Evolutionary conservation across 2,113 vertebrate genomes (phyloP), one percentile per base, ranked within the genome.

Genomic region (Hypocryptadius cinnamomeus): DNA sequence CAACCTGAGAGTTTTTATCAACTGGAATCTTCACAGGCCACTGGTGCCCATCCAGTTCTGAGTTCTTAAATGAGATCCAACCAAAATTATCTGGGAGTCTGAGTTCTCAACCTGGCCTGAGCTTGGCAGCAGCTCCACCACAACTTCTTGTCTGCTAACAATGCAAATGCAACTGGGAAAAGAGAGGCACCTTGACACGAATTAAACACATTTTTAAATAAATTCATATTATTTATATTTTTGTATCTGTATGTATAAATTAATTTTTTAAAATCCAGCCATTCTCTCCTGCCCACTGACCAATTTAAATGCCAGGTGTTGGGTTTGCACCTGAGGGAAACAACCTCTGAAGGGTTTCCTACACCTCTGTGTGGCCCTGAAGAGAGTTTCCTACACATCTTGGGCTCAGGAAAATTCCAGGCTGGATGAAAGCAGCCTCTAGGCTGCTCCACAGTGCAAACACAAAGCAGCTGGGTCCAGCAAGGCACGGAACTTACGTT

Each of bases 401-500:
- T 35, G 35, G 21, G 15, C 28, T 69, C 37, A 39, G 53, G 13
- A 33, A 64, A 91, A 60, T 7, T 2, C 15, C 42, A 23, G 20
- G 50, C 18, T 9, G 1, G 10, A 27, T 21, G 13, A 54, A 45
- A 16, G 2, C 61, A 77, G 31, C 15, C 12, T 4, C 16, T 5
- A 27, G 39, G 45, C 51, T 40, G 47, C 22, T 2, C 11, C 0
- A 19, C 0, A n/a, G 17, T 4, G 33, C 70, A 57, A 21, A 73
- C 13, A 27, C 5, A 50, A 5, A 47, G 63, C 21, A 28, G 13
- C 60, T 35, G 15, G 12, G 71, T 7, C 8, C 66, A 15, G 3
- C 22, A 28, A 48, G 84, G 57, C 72, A 68, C 45, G 86, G 14
- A 76, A 73, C 99, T 99, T 96, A 99, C 99, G 98, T 95, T 99